These are phyloP conservation scores for Dissostichus mawsoni DNA, from an alignment of 2,113 vertebrate genomes.

Conservation along the genomic window DNA sequence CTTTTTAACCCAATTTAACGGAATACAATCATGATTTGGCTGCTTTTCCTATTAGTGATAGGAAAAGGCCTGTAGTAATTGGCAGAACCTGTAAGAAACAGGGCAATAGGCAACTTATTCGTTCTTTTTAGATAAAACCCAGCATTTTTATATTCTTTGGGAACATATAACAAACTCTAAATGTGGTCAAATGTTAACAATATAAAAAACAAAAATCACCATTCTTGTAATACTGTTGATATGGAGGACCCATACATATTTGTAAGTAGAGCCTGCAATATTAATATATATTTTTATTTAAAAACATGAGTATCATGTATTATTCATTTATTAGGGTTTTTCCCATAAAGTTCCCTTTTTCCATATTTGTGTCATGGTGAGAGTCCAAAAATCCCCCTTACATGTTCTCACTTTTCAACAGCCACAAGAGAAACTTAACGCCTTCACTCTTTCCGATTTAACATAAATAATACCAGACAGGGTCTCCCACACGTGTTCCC, in stretches of 20 bases:
- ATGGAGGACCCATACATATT: not conserved
- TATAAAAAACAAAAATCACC: not conserved
- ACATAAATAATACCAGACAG: not conserved
- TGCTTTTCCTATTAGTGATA: not conserved
- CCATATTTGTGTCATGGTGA: not conserved
- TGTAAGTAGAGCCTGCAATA: not conserved
- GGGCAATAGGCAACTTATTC: not conserved
- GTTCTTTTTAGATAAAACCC: not conserved
- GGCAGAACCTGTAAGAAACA: not conserved
- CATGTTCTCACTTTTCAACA: not conserved
- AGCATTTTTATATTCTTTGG: not conserved
- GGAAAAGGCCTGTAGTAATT: not conserved
- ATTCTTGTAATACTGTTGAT: not conserved
- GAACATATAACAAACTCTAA: not conserved
- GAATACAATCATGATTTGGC: not conserved
- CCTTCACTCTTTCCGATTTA: conserved; percentile 20
- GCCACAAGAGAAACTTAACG: conserved; percentile 22
- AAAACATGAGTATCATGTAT: not conserved
- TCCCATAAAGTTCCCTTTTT: not conserved
- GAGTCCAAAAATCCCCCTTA: not conserved
- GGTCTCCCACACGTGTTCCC: not conserved
- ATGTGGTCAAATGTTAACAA: not conserved
- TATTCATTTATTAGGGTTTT: not conserved
- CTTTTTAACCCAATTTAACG: not conserved
- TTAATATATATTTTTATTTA: not conserved